Base-by-base conservation (phyloP, 2,113 vertebrate species). In the Brevimyrus niger region DNA sequence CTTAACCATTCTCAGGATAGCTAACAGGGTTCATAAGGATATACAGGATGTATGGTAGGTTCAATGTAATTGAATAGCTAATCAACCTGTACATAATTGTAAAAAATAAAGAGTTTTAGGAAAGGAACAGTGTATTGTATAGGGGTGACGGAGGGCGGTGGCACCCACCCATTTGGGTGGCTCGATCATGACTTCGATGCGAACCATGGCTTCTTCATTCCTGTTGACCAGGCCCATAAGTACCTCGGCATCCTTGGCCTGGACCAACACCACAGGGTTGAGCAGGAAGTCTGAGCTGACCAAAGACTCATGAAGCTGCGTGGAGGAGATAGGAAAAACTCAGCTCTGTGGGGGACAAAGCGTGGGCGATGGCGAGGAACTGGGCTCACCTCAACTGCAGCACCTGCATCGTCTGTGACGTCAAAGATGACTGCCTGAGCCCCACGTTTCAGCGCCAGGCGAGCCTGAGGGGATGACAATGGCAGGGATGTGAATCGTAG, bases 211-310 rank as follows among this genome's bases (percentile, higher is more conserved):
- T 92, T 99, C 98, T 92, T 97, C 97, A 88, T 99, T 99, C 94
- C 97, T 98, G 95, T 99, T 98, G 91, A 99, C 98, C 1, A 99
- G 96, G 0, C 96, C 96, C 98, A 99, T 99, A 92, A 99, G 94
- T 82, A 96, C 94, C 92, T 97, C 96, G 0, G 98, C 98, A 0
- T 98, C 95, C 0, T 91, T 91, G 31, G 96, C 97, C 92, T 96
- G 95, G 92, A 99, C 97, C 91, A 99, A 94, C 89, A 99, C 97
- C 73, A 99, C 98, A 0, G 98, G 98, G 90, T 95, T 96, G 19
- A 94, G 95, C 91, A 99, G 94, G 23, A 95, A 96, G 85, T 97
- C 94, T 0, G 96, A 95, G 76, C 97, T 95, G 47, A 86, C n/a
- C 47, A 86, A 51, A 35, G 87, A 58, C 3, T 87, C 87, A 86